phyloP scores from a whole-genome alignment of 2,113 vertebrate genomes.

The Forbesichthys agassizii region DNA sequence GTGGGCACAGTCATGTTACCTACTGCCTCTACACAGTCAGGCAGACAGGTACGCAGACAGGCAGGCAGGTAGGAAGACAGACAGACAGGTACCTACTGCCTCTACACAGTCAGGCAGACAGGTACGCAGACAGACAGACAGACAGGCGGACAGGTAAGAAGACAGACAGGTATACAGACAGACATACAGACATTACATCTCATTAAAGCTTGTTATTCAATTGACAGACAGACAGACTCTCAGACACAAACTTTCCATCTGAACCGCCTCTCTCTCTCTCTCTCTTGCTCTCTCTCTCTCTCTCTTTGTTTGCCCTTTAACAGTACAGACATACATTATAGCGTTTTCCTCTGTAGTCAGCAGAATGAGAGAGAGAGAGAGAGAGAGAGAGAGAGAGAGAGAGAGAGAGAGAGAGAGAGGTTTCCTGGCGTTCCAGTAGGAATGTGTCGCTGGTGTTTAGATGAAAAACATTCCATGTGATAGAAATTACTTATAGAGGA shows the following conservation, averaged over 20 bases:
- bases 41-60: not conserved
- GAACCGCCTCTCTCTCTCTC: not conserved
- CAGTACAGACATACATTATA: constrained; percentile 42
- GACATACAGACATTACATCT: no score
- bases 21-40: not conserved
- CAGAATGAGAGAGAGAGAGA: constrained; percentile 47
- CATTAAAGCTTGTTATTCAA: no score
- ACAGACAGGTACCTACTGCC: not conserved
- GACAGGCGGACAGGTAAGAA: no score
- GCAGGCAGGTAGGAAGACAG: not conserved
- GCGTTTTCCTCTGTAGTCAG: constrained; percentile 64
- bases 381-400: not conserved
- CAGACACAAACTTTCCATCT: constrained; percentile 4
- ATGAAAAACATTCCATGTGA: constrained; percentile 63
- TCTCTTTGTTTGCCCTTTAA: not conserved
- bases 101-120: not conserved
- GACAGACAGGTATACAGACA: not conserved
- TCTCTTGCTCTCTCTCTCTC: constrained; percentile 10
- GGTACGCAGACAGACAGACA: not conserved
- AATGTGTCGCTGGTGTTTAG: constrained; percentile 63
- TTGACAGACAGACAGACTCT: constrained; percentile 1
- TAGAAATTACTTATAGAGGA: constrained; percentile 40
- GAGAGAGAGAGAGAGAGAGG: not conserved
- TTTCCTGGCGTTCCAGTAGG: constrained; percentile 56
- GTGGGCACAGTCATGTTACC: not conserved